These are phyloP conservation scores for Struthidea cinerea DNA, from an alignment of 2,113 vertebrate species.

Conservation along the genomic window DNA sequence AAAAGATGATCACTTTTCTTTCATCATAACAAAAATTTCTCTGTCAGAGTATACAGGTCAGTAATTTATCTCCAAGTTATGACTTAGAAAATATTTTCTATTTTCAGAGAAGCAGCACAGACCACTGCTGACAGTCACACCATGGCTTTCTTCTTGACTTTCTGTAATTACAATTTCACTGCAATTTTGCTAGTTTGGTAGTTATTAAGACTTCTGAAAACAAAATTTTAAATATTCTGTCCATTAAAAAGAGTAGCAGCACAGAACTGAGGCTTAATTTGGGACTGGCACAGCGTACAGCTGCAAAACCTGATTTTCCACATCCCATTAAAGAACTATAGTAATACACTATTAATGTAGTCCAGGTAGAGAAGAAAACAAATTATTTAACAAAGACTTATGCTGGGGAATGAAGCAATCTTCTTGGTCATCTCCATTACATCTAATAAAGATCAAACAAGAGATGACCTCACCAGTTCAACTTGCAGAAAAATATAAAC, in stretches of 20 bases:
- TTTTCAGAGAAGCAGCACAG: neutral
- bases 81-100: neutral
- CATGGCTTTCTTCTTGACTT: neutral
- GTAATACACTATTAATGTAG: neutral
- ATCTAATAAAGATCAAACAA: neutral
- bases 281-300: neutral
- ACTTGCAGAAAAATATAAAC: neutral
- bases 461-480: neutral
- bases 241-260: neutral
- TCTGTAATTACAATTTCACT: neutral
- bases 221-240: neutral
- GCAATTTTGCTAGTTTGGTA: neutral
- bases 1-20: neutral
- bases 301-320: constrained; percentile 39
- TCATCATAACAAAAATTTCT: neutral
- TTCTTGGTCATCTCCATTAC: neutral
- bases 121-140: neutral
- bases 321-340: neutral
- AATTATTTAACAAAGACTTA: neutral
- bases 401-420: neutral
- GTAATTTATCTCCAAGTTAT: neutral
- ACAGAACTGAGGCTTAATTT: neutral
- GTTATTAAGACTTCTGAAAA: neutral
- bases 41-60: neutral
- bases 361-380: constrained; percentile 1